Conservation (phyloP, 2,113 vertebrate genomes). For the Melanostigma gelatinosum region DNA sequence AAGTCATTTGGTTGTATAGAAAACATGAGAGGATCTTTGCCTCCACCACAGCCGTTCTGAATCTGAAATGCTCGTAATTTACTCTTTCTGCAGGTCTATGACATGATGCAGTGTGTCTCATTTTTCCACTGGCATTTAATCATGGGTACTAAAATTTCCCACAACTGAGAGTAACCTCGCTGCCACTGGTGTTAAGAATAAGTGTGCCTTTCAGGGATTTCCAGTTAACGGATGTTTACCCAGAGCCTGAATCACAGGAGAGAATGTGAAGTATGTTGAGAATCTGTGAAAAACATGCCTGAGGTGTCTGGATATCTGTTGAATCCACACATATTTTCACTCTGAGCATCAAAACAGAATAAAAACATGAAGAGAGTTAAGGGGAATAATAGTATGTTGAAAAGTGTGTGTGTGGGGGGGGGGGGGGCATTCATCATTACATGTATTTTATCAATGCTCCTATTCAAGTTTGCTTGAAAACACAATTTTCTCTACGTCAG, state of each 20-base stretch:
- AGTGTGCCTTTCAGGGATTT: slow-evolving; percentile 40
- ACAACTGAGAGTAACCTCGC: slow-evolving; percentile 10
- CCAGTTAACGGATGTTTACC: slow-evolving; percentile 66
- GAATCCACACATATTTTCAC: slow-evolving; percentile 39
- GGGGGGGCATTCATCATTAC: neutral
- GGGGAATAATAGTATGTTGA: neutral
- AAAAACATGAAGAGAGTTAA: neutral
- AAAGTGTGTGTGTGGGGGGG: neutral
- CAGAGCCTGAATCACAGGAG: slow-evolving; percentile 38
- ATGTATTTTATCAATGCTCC: neutral
- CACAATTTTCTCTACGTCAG: neutral
- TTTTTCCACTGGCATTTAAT: slow-evolving; percentile 22
- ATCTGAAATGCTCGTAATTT: slow-evolving; percentile 5
- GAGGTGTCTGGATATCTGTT: slow-evolving; percentile 49
- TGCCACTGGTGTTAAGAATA: slow-evolving; percentile 29
- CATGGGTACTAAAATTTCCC: slow-evolving; percentile 34
- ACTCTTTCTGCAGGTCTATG: neutral
- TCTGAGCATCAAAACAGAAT: slow-evolving; percentile 12
- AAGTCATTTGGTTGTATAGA: neutral
- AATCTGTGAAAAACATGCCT: slow-evolving; percentile 68
- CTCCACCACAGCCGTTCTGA: neutral
- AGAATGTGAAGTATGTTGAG: slow-evolving; percentile 72
- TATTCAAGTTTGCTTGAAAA: neutral
- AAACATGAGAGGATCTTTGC: neutral
- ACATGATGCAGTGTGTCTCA: neutral